Evolutionary conservation across 2,888 invertebrate genomes (phyloP).

Genomic region (Hofmannophila pseudospretella): DNA sequence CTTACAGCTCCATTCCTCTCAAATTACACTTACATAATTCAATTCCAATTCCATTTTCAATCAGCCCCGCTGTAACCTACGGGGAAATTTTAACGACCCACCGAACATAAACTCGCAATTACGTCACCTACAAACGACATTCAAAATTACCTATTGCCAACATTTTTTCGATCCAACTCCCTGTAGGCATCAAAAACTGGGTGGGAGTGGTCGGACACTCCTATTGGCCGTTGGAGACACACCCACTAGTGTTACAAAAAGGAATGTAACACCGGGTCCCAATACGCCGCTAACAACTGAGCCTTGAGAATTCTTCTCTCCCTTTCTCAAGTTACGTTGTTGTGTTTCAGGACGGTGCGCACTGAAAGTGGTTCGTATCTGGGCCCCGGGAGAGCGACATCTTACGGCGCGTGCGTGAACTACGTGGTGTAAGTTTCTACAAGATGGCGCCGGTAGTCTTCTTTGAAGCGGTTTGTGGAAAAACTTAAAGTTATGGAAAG

Average conservation of each 20-base stretch:
- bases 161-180: conserved; percentile 68
- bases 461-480: conserved; percentile 21
- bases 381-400: conserved; percentile 56
- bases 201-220: conserved; percentile 66
- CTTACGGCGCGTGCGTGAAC: conserved; percentile 34
- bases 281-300: conserved; percentile 39
- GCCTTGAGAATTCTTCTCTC: conserved; percentile 73
- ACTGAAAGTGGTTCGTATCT: conserved; percentile 55
- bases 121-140: conserved; percentile 62
- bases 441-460: conserved; percentile 60
- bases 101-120: conserved; percentile 63
- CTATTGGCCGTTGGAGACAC: conserved; percentile 60
- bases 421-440: conserved; percentile 26
- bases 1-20: too few species aligned
- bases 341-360: conserved; percentile 66
- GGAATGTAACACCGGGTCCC: conserved; percentile 51
- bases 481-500: not conserved
- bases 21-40: conserved; percentile 1
- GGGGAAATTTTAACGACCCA: conserved; percentile 19
- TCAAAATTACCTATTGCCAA: conserved; percentile 71
- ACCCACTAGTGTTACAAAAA: conserved; percentile 61
- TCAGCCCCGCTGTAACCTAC: conserved; percentile 22
- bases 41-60: conserved; percentile 30
- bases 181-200: conserved; percentile 72
- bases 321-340: conserved; percentile 58